phyloP scores from a whole-genome alignment of 2,113 vertebrate species.

The Dicentrarchus labrax region DNA sequence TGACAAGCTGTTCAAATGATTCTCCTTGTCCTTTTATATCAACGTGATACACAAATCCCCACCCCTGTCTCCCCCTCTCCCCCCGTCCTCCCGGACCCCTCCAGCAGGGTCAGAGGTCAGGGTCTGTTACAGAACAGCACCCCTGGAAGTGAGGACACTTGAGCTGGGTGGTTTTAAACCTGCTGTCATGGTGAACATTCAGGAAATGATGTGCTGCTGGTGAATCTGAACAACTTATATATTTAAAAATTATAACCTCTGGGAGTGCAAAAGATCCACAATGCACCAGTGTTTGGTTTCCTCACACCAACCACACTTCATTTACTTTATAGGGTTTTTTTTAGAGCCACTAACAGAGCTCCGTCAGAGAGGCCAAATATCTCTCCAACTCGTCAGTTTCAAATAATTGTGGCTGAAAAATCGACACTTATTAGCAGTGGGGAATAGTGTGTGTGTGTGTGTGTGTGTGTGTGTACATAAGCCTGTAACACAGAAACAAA shows the following conservation, averaged over 20 bases:
- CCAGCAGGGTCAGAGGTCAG: slow-evolving; percentile 55
- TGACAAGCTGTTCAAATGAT: slow-evolving; percentile 68
- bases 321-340: slow-evolving; percentile 8
- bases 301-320: slow-evolving; percentile 9
- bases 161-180: slow-evolving; percentile 18
- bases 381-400: slow-evolving; percentile 25
- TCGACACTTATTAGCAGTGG: slow-evolving; percentile 46
- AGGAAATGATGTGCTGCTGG: slow-evolving; percentile 19
- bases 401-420: slow-evolving; percentile 36
- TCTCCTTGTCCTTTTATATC: slow-evolving; percentile 70
- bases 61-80: fast-evolving
- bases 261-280: slow-evolving; percentile 34
- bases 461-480: slow-evolving; percentile 10
- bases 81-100: background rate
- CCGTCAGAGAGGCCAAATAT: slow-evolving; percentile 24
- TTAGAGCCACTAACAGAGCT: background rate
- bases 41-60: slow-evolving; percentile 37
- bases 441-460: background rate
- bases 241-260: slow-evolving; percentile 14
- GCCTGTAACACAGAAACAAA: slow-evolving; percentile 36
- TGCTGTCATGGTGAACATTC: slow-evolving; percentile 9
- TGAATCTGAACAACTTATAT: background rate
- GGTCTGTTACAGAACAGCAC: slow-evolving; percentile 54
- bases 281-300: slow-evolving; percentile 9
- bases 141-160: slow-evolving; percentile 30